A percentile compares a stretch with the other conserved stretches of the same genome.
Conservation (phyloP, 1,140 invertebrate genomes). For the Bombyx mandarina region DNA sequence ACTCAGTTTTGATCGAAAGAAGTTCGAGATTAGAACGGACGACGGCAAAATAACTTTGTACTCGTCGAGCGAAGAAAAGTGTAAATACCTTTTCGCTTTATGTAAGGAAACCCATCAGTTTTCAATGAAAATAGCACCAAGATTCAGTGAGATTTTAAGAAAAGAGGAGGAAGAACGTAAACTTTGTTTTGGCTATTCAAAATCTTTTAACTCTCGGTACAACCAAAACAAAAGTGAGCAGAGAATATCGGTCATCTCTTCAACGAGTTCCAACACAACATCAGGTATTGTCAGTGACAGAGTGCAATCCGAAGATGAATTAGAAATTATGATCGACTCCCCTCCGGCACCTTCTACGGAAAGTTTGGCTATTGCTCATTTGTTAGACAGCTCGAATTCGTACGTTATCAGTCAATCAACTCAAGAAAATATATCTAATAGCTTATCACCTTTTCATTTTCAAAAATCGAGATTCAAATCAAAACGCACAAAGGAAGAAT, state of each 20-base stretch:
- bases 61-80: conserved; percentile 91
- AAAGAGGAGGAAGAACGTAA: conserved; percentile 81
- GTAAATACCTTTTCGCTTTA: conserved; percentile 88
- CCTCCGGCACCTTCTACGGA: conserved; percentile 82
- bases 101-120: conserved; percentile 95
- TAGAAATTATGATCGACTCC: conserved; percentile 86
- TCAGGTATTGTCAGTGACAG: conserved; percentile 95
- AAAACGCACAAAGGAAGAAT: conserved; percentile 43
- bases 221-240: conserved; percentile 80
- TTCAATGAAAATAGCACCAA: conserved; percentile 90
- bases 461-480: conserved; percentile 44
- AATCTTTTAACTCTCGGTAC: conserved; percentile 74
- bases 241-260: conserved; percentile 91
- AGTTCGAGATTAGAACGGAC: conserved; percentile 93
- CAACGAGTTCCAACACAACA: conserved; percentile 92
- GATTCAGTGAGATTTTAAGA: conserved; percentile 83
- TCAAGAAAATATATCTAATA: conserved; percentile 34
- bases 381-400: conserved; percentile 72
- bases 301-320: conserved; percentile 93
- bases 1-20: conserved; percentile 95
- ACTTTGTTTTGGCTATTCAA: conserved; percentile 76
- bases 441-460: conserved; percentile 41
- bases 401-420: conserved; percentile 46
- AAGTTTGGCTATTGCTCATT: conserved; percentile 80
- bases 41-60: conserved; percentile 92